Conservation (phyloP, 2,888 invertebrate genomes). For the Fragum fragum region DNA sequence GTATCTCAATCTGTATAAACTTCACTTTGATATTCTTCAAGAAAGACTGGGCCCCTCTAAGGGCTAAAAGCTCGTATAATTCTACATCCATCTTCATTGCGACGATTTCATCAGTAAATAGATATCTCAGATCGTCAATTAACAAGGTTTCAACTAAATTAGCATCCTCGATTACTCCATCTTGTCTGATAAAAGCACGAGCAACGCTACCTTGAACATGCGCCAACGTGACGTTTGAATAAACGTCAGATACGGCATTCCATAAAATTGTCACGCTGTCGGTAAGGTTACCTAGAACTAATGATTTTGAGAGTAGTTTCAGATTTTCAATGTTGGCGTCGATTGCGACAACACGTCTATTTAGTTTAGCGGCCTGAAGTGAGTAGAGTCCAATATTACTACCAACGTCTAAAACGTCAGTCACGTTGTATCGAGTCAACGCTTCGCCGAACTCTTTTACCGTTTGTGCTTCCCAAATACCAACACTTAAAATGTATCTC, state of each 20-base stretch:
- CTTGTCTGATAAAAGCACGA: not conserved
- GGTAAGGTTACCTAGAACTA: not conserved
- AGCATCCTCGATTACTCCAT: not conserved
- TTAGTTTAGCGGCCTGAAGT: not conserved
- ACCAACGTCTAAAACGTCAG: not conserved
- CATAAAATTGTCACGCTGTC: not conserved
- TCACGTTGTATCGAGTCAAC: not conserved
- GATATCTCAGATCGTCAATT: not conserved
- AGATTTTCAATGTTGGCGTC: not conserved
- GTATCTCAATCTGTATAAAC: not conserved
- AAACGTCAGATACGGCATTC: not conserved
- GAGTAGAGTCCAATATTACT: conserved; percentile 3
- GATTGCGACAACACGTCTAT: not conserved
- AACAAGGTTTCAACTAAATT: not conserved
- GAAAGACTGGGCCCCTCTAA: not conserved
- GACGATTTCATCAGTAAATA: not conserved
- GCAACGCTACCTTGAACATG: not conserved
- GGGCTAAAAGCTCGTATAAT: not conserved
- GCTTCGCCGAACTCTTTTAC: too few species aligned
- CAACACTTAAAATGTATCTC: not conserved
- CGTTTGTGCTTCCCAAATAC: not conserved
- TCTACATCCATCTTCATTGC: not conserved
- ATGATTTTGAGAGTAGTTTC: not conserved
- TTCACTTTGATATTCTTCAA: conserved; percentile 7
- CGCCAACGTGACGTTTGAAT: not conserved